A percentile compares a stretch with the other conserved stretches of the same genome.
Evolutionary conservation across 2,113 vertebrate genomes (phyloP).

Genomic region (Mastomys natalensis): DNA sequence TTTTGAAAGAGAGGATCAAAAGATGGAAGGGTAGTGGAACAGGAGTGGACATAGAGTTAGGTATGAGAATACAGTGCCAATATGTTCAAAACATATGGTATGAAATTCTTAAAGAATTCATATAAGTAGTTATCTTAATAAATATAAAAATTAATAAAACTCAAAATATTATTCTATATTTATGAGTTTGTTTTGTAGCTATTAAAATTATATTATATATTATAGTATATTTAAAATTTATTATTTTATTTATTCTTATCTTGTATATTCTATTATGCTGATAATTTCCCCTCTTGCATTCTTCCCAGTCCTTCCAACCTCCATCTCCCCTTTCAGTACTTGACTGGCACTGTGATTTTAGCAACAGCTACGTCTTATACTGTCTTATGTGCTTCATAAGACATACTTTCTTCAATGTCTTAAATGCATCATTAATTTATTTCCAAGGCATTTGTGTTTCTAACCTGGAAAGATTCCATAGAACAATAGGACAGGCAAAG

Average conservation of each 20-base stretch:
- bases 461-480: constrained; percentile 50
- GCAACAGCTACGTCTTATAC: background rate
- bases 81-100: background rate
- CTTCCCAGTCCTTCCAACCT: too few relatives aligned
- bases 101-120: background rate
- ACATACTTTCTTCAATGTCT: constrained; percentile 31
- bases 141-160: background rate
- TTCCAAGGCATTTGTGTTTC: constrained; percentile 48
- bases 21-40: background rate
- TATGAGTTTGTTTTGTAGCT: too few relatives aligned
- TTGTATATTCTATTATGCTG: too few relatives aligned
- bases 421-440: constrained; percentile 43
- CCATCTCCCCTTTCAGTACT: background rate
- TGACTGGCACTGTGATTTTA: background rate
- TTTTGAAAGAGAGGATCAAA: background rate
- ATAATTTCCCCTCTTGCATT: too few relatives aligned
- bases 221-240: too few relatives aligned
- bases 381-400: background rate
- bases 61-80: background rate
- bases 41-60: background rate
- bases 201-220: too few relatives aligned
- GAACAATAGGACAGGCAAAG: background rate
- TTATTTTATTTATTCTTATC: too few relatives aligned
- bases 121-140: background rate
- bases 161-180: background rate